Percentiles rank a stretch among this genome's conserved stretches.
Conservation (phyloP, 2,113 vertebrate species). For the Arvicanthis niloticus region DNA sequence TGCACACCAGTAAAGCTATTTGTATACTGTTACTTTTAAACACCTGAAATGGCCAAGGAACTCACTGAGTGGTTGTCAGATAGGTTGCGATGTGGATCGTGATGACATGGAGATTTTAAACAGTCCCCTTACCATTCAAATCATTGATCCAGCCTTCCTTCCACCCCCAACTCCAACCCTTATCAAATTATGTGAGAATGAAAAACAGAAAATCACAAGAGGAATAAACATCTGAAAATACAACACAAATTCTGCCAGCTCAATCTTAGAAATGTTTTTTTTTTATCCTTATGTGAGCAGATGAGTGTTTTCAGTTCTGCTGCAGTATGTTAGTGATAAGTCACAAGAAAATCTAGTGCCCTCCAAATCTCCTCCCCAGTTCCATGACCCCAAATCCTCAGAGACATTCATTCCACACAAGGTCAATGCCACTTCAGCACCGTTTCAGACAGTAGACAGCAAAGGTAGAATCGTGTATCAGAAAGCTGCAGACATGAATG, state of each 20-base stretch:
- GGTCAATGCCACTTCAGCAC: conserved; percentile 36
- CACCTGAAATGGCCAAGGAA: conserved; percentile 43
- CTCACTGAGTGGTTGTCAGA: conserved; percentile 76
- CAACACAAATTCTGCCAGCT: conserved; percentile 63
- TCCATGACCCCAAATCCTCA: conserved; percentile 47
- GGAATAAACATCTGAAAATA: conserved; percentile 55
- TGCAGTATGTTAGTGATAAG: conserved; percentile 67
- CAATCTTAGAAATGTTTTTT: conserved; percentile 30
- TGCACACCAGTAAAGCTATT: conserved; percentile 36
- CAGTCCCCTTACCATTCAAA: conserved; percentile 79
- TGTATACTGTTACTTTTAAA: conserved; percentile 33
- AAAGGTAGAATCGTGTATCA: conserved; percentile 48
- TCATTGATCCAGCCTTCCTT: conserved; percentile 72
- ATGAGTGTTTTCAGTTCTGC: conserved; percentile 65
- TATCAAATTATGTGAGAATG: conserved; percentile 57
- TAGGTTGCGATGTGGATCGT: conserved; percentile 5
- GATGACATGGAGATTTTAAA: conserved; percentile 80
- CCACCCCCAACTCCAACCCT: conserved; percentile 12
- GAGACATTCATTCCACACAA: conserved; percentile 40
- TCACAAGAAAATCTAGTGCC: conserved; percentile 69
- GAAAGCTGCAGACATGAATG: not conserved
- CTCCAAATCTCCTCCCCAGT: not conserved
- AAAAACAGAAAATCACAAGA: conserved; percentile 49
- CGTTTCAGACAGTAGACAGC: conserved; percentile 7
- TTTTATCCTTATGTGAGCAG: conserved; percentile 46